phyloP scores from a whole-genome alignment of 2,113 vertebrate genomes.

The Scatophagus argus region DNA sequence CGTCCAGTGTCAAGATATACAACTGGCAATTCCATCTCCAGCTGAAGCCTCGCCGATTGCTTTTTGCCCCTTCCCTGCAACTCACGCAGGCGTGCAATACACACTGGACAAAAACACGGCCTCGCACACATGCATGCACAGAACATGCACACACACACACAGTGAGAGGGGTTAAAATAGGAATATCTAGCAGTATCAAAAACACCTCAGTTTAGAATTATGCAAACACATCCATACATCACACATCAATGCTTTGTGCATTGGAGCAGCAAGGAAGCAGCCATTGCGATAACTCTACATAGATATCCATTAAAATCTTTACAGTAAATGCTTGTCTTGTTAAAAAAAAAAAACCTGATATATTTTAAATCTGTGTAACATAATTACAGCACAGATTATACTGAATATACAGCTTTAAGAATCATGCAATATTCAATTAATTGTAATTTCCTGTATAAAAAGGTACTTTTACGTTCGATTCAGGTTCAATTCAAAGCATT shows the following conservation, averaged over 20 bases:
- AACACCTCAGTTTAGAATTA: constrained; percentile 55
- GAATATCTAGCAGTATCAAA: constrained; percentile 59
- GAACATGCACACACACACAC: constrained; percentile 7
- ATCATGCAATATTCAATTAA: not conserved
- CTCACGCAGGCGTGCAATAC: constrained; percentile 34
- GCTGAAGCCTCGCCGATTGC: constrained; percentile 70
- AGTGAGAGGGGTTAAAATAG: constrained; percentile 32
- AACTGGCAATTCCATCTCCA: constrained; percentile 68
- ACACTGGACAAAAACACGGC: constrained; percentile 24
- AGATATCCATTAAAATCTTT: not conserved
- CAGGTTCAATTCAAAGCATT: not conserved
- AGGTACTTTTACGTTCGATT: not conserved
- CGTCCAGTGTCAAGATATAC: constrained; percentile 74
- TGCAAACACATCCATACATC: constrained; percentile 51
- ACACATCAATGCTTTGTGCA: not conserved
- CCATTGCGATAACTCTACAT: not conserved
- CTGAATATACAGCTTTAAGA: not conserved
- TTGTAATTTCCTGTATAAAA: not conserved
- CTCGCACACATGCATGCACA: constrained; percentile 7
- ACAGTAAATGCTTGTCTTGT: not conserved
- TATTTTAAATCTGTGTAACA: not conserved
- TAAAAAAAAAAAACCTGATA: not conserved
- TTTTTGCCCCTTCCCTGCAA: constrained; percentile 51
- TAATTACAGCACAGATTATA: not conserved
- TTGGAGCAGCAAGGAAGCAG: not conserved